Percentiles rank a stretch among this genome's conserved stretches.
phyloP scores from a whole-genome alignment of 2,113 vertebrate genomes.

The Hypanus sabinus region DNA sequence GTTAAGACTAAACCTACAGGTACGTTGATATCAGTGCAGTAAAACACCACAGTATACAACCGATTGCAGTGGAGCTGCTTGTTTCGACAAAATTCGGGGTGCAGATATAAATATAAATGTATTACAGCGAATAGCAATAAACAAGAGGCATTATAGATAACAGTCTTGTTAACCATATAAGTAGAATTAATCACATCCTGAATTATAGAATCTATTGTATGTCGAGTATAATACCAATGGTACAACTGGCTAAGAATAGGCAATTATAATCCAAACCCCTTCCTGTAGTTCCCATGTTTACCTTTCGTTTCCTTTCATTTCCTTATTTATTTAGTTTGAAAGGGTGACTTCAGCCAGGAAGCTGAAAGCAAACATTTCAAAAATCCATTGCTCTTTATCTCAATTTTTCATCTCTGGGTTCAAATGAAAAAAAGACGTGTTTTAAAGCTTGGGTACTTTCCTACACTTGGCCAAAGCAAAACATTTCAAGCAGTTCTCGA shows the following conservation, averaged over 20 bases:
- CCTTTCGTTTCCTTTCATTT: background rate
- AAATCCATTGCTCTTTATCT: background rate
- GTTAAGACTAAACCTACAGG: too few relatives aligned
- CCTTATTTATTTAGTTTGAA: conserved; percentile 6
- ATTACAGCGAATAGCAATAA: background rate
- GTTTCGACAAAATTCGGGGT: background rate
- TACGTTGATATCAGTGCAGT: background rate
- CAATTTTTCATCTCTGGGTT: background rate
- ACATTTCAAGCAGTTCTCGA: background rate
- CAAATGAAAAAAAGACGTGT: background rate
- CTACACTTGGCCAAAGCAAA: background rate
- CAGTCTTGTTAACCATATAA: background rate
- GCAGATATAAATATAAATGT: background rate
- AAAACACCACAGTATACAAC: background rate
- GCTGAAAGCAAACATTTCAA: background rate
- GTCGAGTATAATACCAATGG: too few relatives aligned
- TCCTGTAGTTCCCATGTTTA: background rate
- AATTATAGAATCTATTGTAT: background rate
- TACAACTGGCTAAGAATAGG: background rate
- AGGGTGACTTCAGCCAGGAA: background rate
- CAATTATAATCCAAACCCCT: background rate
- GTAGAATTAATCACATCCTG: background rate
- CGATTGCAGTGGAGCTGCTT: background rate
- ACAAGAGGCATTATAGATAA: background rate
- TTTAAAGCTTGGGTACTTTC: background rate